These are phyloP conservation scores for Lamproptera curius DNA, from an alignment of 2,888 invertebrate species.

Conservation along the genomic window DNA sequence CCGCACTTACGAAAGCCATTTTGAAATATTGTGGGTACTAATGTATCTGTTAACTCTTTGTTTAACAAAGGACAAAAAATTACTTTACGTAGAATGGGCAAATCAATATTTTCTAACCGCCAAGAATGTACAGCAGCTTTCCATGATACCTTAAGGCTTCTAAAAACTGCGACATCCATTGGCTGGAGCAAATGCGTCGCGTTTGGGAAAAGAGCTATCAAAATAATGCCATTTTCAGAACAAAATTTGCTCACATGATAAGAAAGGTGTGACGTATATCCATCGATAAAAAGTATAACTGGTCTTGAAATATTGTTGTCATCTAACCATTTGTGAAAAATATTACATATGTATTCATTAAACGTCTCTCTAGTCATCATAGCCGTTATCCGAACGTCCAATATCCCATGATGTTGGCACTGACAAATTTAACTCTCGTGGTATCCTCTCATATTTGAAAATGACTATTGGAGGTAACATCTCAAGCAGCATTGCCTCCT, in stretches of 20 bases:
- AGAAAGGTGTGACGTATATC: constrained; percentile 33
- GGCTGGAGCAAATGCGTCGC: neutral
- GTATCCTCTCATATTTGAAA: constrained; percentile 19
- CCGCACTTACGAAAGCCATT: neutral
- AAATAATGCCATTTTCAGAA: constrained; percentile 7
- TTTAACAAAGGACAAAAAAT: too few relatives aligned
- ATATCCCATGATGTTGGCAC: constrained; percentile 24
- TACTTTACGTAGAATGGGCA: neutral
- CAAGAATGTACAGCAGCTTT: neutral
- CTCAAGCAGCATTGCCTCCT: constrained; percentile 26
- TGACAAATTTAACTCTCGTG: constrained; percentile 19
- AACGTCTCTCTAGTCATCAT: constrained; percentile 39
- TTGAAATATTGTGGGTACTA: too few relatives aligned
- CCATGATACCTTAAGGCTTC: neutral
- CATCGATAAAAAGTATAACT: constrained; percentile 48
- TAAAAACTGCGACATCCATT: constrained; percentile 1
- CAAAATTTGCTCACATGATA: constrained; percentile 44
- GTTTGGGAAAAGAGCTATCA: neutral
- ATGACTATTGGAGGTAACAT: constrained; percentile 5
- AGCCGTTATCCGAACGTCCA: constrained; percentile 23
- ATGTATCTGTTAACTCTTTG: too few relatives aligned
- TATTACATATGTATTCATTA: constrained; percentile 46
- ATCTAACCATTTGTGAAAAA: constrained; percentile 42
- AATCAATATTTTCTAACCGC: neutral
- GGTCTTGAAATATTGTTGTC: constrained; percentile 37